Percentiles rank a stretch among this genome's conserved stretches.
Conservation (phyloP, 2,797 vertebrate species). For the Heteromormyrus szaboi region DNA sequence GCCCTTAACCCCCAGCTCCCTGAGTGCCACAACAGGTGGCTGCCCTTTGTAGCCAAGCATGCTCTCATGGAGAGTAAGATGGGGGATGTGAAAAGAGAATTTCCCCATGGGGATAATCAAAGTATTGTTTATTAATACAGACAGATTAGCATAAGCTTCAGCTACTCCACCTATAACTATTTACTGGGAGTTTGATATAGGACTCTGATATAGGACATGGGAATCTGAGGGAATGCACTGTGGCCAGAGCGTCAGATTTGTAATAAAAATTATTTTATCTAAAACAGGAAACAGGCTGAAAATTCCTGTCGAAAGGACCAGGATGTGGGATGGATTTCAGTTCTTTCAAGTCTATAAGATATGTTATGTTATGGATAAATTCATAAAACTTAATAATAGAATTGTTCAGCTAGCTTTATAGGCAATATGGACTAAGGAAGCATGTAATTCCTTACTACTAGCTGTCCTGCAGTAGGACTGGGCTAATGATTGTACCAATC, state of each 20-base stretch:
- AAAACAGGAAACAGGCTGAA: not conserved
- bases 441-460: not conserved
- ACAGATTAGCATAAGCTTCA: not conserved
- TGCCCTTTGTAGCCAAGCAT: not conserved
- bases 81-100: not conserved
- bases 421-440: not conserved
- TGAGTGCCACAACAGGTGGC: not conserved
- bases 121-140: not conserved
- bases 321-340: not conserved
- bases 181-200: not conserved
- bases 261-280: not conserved
- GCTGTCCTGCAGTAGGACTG: not conserved
- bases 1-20: not conserved
- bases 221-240: not conserved
- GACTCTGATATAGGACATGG: not conserved
- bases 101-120: not conserved
- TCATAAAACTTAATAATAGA: not conserved
- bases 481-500: not conserved
- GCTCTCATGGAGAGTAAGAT: not conserved
- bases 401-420: not conserved
- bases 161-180: not conserved
- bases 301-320: not conserved
- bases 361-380: not conserved
- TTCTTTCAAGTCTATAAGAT: not conserved
- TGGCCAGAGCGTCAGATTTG: not conserved